phyloP scores from a whole-genome alignment of 2,113 vertebrate genomes.

The Macquaria australasica region DNA sequence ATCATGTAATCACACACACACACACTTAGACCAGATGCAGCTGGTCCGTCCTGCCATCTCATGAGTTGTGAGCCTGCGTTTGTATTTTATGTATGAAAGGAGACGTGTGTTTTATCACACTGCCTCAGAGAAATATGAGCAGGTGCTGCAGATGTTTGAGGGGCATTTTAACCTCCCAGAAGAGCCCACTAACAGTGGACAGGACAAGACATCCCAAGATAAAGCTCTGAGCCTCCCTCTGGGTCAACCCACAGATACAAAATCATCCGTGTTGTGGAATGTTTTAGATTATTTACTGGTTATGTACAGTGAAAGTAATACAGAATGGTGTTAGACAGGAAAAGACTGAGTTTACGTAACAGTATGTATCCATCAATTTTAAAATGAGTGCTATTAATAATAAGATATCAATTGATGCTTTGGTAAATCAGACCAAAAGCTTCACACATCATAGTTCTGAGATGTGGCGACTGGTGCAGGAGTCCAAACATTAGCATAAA shows the following conservation, averaged over 20 bases:
- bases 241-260: slow-evolving; percentile 17
- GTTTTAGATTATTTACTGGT: background rate
- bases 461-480: background rate
- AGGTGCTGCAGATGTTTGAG: slow-evolving; percentile 69
- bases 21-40: slow-evolving; percentile 52
- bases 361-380: background rate
- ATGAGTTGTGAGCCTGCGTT: slow-evolving; percentile 64
- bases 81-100: slow-evolving; percentile 69
- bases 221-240: slow-evolving; percentile 25
- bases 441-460: background rate
- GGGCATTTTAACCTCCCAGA: slow-evolving; percentile 61
- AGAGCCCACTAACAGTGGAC: slow-evolving; percentile 31
- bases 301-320: background rate
- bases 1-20: slow-evolving; percentile 4
- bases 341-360: background rate
- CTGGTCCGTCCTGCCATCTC: slow-evolving; percentile 35
- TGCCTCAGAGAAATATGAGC: slow-evolving; percentile 72
- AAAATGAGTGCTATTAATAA: too few relatives aligned
- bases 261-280: slow-evolving; percentile 17
- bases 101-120: slow-evolving; percentile 69
- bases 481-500: background rate
- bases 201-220: slow-evolving; percentile 34
- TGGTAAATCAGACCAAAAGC: background rate
- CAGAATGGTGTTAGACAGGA: background rate
- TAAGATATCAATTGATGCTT: background rate